phyloP scores from a whole-genome alignment of 2,888 invertebrate species.

The Drosophila leonis region DNA sequence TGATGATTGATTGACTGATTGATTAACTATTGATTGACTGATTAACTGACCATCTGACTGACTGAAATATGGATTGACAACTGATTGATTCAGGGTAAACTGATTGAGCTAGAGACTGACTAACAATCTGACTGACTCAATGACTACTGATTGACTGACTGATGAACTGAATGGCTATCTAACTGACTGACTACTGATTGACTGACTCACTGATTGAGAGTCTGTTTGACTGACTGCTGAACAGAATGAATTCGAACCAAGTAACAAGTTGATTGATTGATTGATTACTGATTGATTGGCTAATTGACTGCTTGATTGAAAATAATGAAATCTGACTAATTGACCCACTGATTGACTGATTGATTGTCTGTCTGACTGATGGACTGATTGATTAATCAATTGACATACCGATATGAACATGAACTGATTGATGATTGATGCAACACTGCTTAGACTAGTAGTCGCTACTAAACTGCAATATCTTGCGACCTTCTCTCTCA shows the following conservation, averaged over 20 bases:
- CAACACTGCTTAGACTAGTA: too few relatives aligned
- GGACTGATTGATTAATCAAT: not conserved
- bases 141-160: not conserved
- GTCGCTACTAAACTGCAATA: too few relatives aligned
- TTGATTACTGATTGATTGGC: not conserved
- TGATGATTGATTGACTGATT: not conserved
- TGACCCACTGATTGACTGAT: not conserved
- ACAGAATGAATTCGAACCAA: not conserved
- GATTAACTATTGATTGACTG: not conserved
- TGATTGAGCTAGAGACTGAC: not conserved
- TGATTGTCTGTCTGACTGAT: not conserved
- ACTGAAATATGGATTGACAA: not conserved
- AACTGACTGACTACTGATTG: not conserved
- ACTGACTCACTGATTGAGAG: not conserved
- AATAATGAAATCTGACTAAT: not conserved
- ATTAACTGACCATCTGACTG: not conserved
- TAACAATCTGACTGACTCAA: too few relatives aligned
- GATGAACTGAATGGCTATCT: not conserved
- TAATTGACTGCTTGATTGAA: not conserved
- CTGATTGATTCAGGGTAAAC: not conserved
- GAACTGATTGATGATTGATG: not conserved
- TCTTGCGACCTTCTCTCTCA: not conserved
- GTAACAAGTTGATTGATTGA: not conserved
- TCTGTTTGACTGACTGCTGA: not conserved
- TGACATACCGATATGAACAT: not conserved